phyloP scores from a whole-genome alignment of 2,113 vertebrate species.

The Nerophis ophidion region DNA sequence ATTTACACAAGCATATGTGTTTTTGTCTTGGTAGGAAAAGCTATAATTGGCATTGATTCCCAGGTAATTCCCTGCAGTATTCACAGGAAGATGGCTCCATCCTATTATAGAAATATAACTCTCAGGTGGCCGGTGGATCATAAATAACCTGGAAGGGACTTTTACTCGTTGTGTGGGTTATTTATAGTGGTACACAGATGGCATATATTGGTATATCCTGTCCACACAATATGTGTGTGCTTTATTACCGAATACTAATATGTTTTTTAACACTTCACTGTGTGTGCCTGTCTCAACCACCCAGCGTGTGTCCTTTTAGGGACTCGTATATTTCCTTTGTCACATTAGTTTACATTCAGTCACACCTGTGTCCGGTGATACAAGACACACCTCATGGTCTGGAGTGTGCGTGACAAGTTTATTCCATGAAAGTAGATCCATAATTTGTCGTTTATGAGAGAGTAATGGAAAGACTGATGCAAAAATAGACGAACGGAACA shows the following conservation, averaged over 20 bases:
- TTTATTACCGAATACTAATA: too few species aligned
- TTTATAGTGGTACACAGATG: too few species aligned
- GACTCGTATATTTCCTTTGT: slow-evolving; percentile 6
- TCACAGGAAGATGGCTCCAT: too few species aligned
- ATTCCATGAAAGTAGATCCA: slow-evolving; percentile 17
- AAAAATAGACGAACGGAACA: neutral
- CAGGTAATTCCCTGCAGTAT: too few species aligned
- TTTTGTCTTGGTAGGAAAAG: too few species aligned
- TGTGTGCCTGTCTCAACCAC: neutral
- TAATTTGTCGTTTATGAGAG: neutral
- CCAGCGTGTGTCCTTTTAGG: slow-evolving; percentile 5
- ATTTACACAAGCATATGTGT: too few species aligned
- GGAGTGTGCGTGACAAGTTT: slow-evolving; percentile 7
- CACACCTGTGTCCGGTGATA: slow-evolving; percentile 3
- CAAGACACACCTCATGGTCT: slow-evolving; percentile 5
- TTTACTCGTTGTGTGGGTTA: too few species aligned
- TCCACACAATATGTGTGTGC: neutral
- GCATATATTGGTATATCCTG: neutral
- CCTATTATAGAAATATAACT: too few species aligned
- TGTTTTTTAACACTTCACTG: neutral
- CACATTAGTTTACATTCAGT: slow-evolving; percentile 12
- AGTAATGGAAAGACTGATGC: neutral
- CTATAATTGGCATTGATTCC: too few species aligned
- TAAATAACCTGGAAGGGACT: too few species aligned
- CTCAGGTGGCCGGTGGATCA: too few species aligned